Evolutionary conservation across 2,113 vertebrate species (phyloP), one percentile per base, ranked within the genome.

Genomic region (Thunnus maccoyii): DNA sequence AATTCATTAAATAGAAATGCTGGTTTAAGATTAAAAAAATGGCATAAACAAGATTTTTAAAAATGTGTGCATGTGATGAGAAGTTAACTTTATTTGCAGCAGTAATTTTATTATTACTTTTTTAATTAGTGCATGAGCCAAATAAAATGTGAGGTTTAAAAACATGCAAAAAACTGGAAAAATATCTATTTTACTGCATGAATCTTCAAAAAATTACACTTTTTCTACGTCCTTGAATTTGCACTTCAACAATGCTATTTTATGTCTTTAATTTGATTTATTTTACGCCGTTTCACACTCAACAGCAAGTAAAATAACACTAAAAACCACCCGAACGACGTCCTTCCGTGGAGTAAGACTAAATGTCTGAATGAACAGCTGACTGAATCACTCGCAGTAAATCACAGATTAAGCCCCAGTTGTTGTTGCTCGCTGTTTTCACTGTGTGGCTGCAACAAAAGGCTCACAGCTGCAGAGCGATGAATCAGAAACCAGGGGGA

Each of bases 401-500:
- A 73, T 76, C 15, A 55, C 83, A 12, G 7, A 69, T 32, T 55
- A 15, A 57, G 62, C 8, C 8, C 52, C 68, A 77, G 73, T 76
- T 72, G 77, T 81, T 78, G 67, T 51, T 52, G 16, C 57, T 82
- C 63, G 63, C 85, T 83, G 60, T 7, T 32, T 72, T 83, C 82
- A 60, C 70, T 69, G 72, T 71, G 70, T 48, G 64, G 44, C 70
- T 64, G 16, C 56, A 89, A 88, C 83, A 89, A 83, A 80, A 86
- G 83, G 62, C 72, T 73, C 75, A 5, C 80, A 84, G 85, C 80
- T 87, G 83, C 80, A 84, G 63, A 83, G 76, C 79, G 25, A 61
- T 78, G 72, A 78, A 74, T 80, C 67, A 72, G 27, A 71, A 17
- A 30, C 7, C 6, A 68, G 25, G 56, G 58, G 27, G 51, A 20